Base-by-base conservation (phyloP, 2,888 invertebrate genomes). In the Lottia gigantea region DNA sequence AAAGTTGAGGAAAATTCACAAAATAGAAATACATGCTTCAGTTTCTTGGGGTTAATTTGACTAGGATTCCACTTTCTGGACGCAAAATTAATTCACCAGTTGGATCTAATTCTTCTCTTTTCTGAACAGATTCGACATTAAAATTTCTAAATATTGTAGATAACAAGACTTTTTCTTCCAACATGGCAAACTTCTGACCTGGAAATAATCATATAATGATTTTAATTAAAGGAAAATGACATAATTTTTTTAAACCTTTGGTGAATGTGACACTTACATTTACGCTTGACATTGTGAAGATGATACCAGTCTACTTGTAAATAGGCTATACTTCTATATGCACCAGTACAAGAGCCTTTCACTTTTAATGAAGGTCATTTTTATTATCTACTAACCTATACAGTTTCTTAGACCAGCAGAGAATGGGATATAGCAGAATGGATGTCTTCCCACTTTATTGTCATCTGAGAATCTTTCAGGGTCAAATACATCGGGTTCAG, bases 391-490 rank as follows among this genome's bases (percentile, higher is more conserved):
- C 81, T 85, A 83, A 81, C 90, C 90, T 61, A 90, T 90, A 75
- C 90, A 90, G 78, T 90, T 90, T 31, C 90, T 82, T 4, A 85
- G 82, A 3, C 90, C 90, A 55, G 90, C 90, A 2, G 90, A 90
- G 79, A 90, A 90, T 1, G 90, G 90, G 6, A 90, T 81, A 77
- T 85, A 90, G 25, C 89, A 83, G 80, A 81, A 90, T 2, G 90
- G 86, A 78, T 95, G 94, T 73, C 95, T 92, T 80, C 92, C 92
- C 66, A 93, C 92, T 74, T 92, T 93, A 77, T 91, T 92, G 80
- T 93, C 92, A 0, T 94, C 93, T 76, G 92, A 83, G 86, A 94
- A 94, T 75, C 94, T 88, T 67, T 95, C 95, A 1, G 95, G 95
- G 89, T 95, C 91, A 86, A 94, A 95, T 75, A 90, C 91, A 62